Conservation (phyloP, 2,113 vertebrate species). For the Spheniscus mendiculus region DNA sequence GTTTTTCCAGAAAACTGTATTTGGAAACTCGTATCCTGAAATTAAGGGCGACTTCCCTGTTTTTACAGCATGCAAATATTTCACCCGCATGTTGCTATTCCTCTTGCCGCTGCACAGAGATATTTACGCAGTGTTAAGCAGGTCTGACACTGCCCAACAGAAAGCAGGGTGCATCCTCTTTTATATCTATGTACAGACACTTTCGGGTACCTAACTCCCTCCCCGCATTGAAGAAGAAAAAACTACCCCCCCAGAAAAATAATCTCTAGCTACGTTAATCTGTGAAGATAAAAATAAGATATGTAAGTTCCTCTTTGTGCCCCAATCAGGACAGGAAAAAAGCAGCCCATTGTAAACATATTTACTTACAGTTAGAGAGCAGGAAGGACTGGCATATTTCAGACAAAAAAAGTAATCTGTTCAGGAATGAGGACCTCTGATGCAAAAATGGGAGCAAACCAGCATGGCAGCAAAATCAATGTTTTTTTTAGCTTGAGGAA, state of each 20-base stretch:
- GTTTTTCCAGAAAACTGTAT: not conserved
- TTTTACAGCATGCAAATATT: not conserved
- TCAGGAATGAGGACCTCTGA: not conserved
- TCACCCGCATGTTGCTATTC: not conserved
- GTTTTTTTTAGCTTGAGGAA: not conserved
- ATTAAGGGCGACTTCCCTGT: not conserved
- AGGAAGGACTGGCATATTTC: not conserved
- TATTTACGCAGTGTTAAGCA: not conserved
- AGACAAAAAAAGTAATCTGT: not conserved
- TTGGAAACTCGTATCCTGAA: not conserved
- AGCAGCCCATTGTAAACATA: not conserved
- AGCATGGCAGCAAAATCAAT: not conserved
- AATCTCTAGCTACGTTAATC: not conserved
- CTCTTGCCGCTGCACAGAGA: not conserved
- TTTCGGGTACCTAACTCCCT: not conserved
- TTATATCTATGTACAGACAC: not conserved
- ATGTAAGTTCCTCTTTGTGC: not conserved
- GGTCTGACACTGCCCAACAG: not conserved
- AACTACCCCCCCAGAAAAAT: not conserved
- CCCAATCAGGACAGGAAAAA: not conserved
- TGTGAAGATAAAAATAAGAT: not conserved
- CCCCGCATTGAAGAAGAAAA: fast-evolving
- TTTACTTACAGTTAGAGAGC: not conserved
- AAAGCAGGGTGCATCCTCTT: not conserved
- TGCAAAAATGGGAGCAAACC: not conserved